These are phyloP conservation scores for Malurus melanocephalus DNA, from an alignment of 2,113 vertebrate genomes.

Conservation along the genomic window DNA sequence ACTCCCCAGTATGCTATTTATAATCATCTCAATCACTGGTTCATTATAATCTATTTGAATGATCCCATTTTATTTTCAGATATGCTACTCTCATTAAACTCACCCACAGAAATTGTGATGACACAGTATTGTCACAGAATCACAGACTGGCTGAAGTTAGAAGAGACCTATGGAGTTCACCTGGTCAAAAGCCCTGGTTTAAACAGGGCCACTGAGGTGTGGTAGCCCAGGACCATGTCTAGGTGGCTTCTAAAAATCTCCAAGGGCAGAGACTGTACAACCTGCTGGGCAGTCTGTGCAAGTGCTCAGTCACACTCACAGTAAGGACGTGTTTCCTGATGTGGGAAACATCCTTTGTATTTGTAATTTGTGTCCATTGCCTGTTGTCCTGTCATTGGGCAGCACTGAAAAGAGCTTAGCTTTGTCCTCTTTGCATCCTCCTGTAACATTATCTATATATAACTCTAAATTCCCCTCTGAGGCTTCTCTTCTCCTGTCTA, in stretches of 20 bases:
- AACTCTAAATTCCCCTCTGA: background rate
- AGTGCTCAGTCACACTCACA: rapidly evolving
- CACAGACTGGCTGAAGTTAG: background rate
- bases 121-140: background rate
- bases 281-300: background rate
- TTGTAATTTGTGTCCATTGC: background rate
- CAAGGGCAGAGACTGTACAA: background rate
- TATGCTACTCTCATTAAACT: background rate
- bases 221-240: rapidly evolving
- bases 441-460: background rate
- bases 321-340: background rate
- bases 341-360: background rate
- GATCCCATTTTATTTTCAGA: background rate
- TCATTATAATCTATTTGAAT: background rate
- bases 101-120: background rate
- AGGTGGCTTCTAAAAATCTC: background rate
- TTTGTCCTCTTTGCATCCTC: background rate
- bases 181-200: background rate
- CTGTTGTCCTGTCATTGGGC: background rate
- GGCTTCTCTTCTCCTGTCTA: background rate
- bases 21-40: background rate
- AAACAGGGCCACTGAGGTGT: background rate
- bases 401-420: background rate
- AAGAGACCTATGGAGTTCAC: background rate
- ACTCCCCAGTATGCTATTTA: background rate